phyloP scores from a whole-genome alignment of 2,113 vertebrate genomes.

The Pygoscelis antarcticus region DNA sequence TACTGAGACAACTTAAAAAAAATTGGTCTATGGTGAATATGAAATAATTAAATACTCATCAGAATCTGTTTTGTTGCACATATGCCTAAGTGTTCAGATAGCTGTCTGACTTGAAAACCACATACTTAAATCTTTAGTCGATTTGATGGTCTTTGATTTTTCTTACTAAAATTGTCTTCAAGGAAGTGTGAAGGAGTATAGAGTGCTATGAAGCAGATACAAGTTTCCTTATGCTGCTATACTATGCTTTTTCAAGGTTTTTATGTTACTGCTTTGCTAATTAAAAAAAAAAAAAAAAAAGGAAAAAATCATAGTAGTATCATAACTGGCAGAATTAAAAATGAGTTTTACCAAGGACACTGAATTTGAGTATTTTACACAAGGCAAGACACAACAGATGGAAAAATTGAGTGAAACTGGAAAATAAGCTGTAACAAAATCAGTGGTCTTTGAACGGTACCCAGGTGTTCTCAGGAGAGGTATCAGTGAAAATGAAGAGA shows the following conservation, averaged over 20 bases:
- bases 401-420: neutral
- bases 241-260: neutral
- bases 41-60: neutral
- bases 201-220: neutral
- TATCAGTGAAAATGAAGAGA: neutral
- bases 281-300: neutral
- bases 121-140: neutral
- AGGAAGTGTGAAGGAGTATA: neutral
- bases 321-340: neutral
- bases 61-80: neutral
- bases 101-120: neutral
- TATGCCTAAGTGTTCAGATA: neutral
- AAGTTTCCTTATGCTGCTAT: neutral
- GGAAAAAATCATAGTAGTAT: neutral
- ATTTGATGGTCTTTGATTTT: neutral
- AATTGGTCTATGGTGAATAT: neutral
- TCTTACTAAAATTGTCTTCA: neutral
- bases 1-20: neutral
- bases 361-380: neutral
- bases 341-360: neutral
- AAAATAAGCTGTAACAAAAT: neutral
- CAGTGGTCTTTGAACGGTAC: neutral
- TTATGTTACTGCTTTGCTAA: neutral
- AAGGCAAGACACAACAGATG: neutral
- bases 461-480: neutral